These are phyloP conservation scores for Leptarthrus brevirostris DNA, from an alignment of 2,888 invertebrate species.

Conservation along the genomic window DNA sequence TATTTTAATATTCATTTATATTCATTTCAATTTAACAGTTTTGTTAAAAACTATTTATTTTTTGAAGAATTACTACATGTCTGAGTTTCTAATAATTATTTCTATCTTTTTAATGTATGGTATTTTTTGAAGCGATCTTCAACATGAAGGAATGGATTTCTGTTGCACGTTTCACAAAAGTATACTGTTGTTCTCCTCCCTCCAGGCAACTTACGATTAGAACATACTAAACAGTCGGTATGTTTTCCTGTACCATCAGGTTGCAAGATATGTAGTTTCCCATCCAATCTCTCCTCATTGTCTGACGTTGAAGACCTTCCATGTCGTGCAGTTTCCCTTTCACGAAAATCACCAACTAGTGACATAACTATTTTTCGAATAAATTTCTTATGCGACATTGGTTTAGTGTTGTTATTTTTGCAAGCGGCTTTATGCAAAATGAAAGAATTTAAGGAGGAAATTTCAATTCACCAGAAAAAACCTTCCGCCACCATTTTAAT, in stretches of 20 bases:
- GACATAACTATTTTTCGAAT: no score
- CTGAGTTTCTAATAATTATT: not conserved
- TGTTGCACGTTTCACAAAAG: not conserved
- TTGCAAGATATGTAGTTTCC: not conserved
- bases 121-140: not conserved
- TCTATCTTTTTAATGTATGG: not conserved
- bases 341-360: no score
- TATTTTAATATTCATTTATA: no score
- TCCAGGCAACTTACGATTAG: constrained; percentile 1
- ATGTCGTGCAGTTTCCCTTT: not conserved
- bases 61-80: not conserved
- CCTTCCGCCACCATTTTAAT: no score
- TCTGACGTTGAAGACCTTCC: not conserved
- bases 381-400: no score
- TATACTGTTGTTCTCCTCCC: not conserved
- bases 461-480: no score
- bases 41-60: not conserved
- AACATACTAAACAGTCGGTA: not conserved
- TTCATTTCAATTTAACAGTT: no score
- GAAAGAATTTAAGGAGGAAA: no score
- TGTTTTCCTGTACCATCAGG: not conserved
- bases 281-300: not conserved
- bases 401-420: no score
- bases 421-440: no score
- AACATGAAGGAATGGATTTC: not conserved